Conservation (phyloP, 2,113 vertebrate genomes). For the Noctilio leporinus region DNA sequence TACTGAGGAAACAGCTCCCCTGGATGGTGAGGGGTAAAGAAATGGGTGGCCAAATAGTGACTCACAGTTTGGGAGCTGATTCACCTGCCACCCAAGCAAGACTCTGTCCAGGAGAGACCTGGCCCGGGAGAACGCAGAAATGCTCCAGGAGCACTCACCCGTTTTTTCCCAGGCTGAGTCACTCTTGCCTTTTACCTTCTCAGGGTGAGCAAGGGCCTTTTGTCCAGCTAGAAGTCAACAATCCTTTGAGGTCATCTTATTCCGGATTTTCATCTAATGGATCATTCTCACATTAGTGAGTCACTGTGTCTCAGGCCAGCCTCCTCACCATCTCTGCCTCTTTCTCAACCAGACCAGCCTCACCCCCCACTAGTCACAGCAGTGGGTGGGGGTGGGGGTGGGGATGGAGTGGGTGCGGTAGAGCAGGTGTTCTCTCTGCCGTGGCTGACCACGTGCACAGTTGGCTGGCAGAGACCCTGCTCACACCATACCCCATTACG, state of each 20-base stretch:
- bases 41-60: neutral
- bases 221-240: neutral
- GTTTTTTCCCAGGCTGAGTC: neutral
- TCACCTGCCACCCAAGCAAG: neutral
- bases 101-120: neutral
- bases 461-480: neutral
- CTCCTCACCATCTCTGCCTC: neutral
- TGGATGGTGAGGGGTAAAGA: neutral
- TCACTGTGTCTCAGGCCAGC: neutral
- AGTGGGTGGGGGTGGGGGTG: neutral
- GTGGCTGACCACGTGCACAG: neutral
- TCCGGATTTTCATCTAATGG: neutral
- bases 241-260: neutral
- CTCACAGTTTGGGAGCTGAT: neutral
- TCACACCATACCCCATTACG: neutral
- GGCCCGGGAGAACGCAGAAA: neutral
- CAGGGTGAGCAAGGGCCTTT: neutral
- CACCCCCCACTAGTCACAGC: neutral
- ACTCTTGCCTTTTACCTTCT: neutral
- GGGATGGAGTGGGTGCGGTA: rapidly evolving
- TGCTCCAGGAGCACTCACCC: neutral
- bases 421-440: neutral
- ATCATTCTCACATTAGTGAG: neutral
- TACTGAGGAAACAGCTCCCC: neutral
- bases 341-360: neutral